Evolutionary conservation across 2,113 vertebrate species (phyloP).

Genomic region (Alethe castanea): DNA sequence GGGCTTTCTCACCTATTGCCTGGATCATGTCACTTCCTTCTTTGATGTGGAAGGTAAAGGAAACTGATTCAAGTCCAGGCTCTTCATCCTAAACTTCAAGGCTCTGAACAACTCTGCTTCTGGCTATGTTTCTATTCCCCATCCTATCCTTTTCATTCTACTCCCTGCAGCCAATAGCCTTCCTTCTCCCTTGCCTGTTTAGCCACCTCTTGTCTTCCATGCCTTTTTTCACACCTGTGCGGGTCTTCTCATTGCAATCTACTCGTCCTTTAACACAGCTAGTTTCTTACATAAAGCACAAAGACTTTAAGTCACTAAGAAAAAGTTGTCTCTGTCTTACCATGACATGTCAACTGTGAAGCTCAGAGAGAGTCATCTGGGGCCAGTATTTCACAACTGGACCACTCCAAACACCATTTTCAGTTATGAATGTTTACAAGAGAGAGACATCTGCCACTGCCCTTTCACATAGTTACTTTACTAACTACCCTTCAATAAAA

Average conservation of each 20-base stretch:
- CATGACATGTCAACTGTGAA: neutral
- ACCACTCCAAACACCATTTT: neutral
- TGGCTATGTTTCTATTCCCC: conserved; percentile 23
- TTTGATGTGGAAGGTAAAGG: conserved; percentile 41
- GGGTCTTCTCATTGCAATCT: neutral
- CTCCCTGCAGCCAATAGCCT: neutral
- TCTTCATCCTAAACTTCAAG: conserved; percentile 46
- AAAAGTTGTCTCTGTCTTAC: neutral
- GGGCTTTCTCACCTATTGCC: conserved; percentile 34
- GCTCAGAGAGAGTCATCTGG: neutral
- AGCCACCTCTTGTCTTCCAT: neutral
- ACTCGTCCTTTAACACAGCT: neutral
- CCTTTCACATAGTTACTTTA: neutral
- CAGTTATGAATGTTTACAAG: neutral
- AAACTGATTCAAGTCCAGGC: conserved; percentile 30
- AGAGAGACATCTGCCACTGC: neutral
- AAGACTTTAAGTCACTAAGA: neutral
- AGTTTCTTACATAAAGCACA: neutral
- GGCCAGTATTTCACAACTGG: neutral
- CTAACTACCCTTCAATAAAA: neutral
- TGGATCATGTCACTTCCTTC: conserved; percentile 19
- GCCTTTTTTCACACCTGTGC: neutral
- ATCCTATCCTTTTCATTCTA: neutral
- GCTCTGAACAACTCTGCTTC: conserved; percentile 38
- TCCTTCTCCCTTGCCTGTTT: neutral